Percentiles rank a stretch among this genome's conserved stretches.
phyloP scores from a whole-genome alignment of 1,140 invertebrate genomes.

The Tetramorium alpestre region DNA sequence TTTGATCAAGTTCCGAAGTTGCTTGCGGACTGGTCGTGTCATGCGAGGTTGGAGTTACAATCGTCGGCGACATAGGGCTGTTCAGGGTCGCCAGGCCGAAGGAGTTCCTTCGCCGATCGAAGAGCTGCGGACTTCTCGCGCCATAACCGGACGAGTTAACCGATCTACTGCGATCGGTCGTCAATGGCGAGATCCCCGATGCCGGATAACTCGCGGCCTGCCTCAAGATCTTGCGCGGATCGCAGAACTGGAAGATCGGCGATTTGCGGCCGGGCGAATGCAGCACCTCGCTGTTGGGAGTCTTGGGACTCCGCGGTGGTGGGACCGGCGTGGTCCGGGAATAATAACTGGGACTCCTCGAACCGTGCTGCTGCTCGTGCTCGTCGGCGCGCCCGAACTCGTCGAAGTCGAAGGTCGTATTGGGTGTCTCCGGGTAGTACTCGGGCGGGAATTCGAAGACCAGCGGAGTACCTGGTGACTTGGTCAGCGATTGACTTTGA shows the following conservation, averaged over 20 bases:
- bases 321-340: slow-evolving; percentile 55
- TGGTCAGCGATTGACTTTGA: slow-evolving; percentile 55
- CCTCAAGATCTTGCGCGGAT: slow-evolving; percentile 75
- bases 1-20: slow-evolving; percentile 3
- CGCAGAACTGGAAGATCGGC: slow-evolving; percentile 77
- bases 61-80: slow-evolving; percentile 76
- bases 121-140: slow-evolving; percentile 67
- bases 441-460: slow-evolving; percentile 81
- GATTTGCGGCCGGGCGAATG: slow-evolving; percentile 63
- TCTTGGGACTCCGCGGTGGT: slow-evolving; percentile 74
- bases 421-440: slow-evolving; percentile 75
- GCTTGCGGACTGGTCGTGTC: slow-evolving; percentile 57
- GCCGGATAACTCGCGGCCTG: slow-evolving; percentile 80
- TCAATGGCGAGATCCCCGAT: slow-evolving; percentile 67
- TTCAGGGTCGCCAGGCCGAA: slow-evolving; percentile 69
- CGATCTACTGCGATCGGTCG: slow-evolving; percentile 55
- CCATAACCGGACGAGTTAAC: slow-evolving; percentile 64
- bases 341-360: slow-evolving; percentile 69
- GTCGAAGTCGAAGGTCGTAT: slow-evolving; percentile 78
- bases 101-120: slow-evolving; percentile 76
- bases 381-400: slow-evolving; percentile 51
- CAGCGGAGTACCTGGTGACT: slow-evolving; percentile 76
- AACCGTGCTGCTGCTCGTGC: background rate
- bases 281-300: slow-evolving; percentile 56
- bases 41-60: slow-evolving; percentile 62